Evolutionary conservation across 2,797 vertebrate species (phyloP).

Genomic region (Novumbra hubbsi): DNA sequence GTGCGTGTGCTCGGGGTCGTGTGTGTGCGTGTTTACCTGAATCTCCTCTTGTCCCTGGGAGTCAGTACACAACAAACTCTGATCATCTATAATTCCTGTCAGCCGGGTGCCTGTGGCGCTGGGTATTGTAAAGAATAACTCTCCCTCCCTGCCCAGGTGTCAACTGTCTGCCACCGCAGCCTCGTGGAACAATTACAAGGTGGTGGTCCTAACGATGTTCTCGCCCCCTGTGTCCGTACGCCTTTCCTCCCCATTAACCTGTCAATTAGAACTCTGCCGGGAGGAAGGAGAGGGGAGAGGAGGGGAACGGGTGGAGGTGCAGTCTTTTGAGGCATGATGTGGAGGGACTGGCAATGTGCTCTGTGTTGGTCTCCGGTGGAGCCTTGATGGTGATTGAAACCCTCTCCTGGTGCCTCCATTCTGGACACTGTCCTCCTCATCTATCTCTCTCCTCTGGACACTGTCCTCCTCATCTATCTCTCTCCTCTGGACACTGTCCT

Average conservation of each 20-base stretch:
- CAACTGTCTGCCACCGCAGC: slow-evolving; percentile 37
- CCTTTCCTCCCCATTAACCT: slow-evolving; percentile 51
- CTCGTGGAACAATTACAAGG: slow-evolving; percentile 42
- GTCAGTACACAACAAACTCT: slow-evolving; percentile 22
- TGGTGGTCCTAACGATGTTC: slow-evolving; percentile 46
- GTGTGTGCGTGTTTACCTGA: slow-evolving; percentile 17
- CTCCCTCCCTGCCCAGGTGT: slow-evolving; percentile 43
- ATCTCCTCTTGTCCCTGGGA: slow-evolving; percentile 10
- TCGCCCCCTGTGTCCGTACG: slow-evolving; percentile 26
- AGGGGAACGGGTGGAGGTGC: slow-evolving; percentile 18
- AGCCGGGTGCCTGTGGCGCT: slow-evolving; percentile 7
- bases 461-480: neutral
- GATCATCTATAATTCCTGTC: slow-evolving; percentile 37
- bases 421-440: neutral
- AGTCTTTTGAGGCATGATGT: slow-evolving; percentile 8
- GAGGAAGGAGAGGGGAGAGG: neutral
- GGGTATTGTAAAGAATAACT: slow-evolving; percentile 42
- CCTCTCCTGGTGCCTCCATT: slow-evolving; percentile 8
- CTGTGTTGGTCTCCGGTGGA: slow-evolving; percentile 14
- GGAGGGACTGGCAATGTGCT: slow-evolving; percentile 14
- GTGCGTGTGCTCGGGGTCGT: slow-evolving; percentile 12
- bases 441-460: neutral
- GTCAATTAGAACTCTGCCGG: slow-evolving; percentile 56
- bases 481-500: neutral
- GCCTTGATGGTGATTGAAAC: slow-evolving; percentile 43